phyloP scores from a whole-genome alignment of 2,113 vertebrate genomes.

The Ellobius talpinus region DNA sequence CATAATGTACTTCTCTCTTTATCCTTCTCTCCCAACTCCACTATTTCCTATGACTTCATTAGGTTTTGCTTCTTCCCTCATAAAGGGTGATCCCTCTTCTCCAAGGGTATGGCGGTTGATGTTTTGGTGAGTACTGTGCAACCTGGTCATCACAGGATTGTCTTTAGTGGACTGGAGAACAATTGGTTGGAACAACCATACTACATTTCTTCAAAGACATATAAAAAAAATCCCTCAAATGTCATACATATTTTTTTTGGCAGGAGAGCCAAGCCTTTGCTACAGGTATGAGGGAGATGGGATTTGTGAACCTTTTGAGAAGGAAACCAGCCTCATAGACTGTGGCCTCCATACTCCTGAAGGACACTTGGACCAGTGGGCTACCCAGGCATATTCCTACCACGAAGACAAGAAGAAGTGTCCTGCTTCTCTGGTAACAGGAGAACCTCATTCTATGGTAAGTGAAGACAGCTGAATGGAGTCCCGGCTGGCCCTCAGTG shows the following conservation, averaged over 20 bases:
- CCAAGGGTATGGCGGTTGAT: accelerated
- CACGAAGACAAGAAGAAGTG: constrained; percentile 90
- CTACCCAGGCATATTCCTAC: constrained; percentile 89
- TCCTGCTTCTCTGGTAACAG: constrained; percentile 90
- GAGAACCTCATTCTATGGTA: constrained; percentile 93
- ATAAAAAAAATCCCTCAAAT: background rate
- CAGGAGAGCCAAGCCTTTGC: constrained; percentile 96
- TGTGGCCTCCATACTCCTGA: constrained; percentile 92
- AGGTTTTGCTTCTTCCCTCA: background rate
- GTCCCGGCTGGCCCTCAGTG: background rate
- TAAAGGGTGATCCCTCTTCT: background rate
- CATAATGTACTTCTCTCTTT: background rate
- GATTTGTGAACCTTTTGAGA: constrained; percentile 94
- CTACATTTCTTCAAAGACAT: background rate
- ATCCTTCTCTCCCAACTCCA: background rate
- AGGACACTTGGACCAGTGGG: constrained; percentile 94
- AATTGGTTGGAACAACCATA: background rate
- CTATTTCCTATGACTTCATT: background rate
- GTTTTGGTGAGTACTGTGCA: background rate
- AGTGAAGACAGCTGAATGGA: constrained; percentile 27
- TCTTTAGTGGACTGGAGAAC: background rate
- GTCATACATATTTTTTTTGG: constrained; percentile 64
- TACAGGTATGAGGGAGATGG: constrained; percentile 93
- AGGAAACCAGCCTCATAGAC: constrained; percentile 89
- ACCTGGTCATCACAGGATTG: background rate